These are phyloP conservation scores for Microctenopoma steveboyesi DNA, from an alignment of 2,797 vertebrate genomes.

Conservation along the genomic window DNA sequence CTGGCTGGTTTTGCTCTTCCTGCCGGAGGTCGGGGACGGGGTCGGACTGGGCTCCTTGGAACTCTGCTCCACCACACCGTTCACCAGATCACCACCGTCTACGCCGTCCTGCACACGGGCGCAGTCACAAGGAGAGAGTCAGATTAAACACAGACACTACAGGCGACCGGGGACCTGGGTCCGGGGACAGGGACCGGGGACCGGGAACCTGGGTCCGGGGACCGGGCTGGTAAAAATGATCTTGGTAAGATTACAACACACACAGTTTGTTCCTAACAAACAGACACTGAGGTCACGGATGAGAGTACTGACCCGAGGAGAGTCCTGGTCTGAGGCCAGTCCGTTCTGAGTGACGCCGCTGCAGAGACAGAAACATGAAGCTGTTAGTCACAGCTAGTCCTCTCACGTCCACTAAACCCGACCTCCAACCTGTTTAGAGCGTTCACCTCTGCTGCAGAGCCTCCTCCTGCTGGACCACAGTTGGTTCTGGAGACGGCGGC, in stretches of 20 bases:
- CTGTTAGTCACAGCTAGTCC: too few relatives aligned
- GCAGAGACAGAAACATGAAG: too few relatives aligned
- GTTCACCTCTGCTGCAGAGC: constrained; percentile 87
- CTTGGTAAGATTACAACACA: too few relatives aligned
- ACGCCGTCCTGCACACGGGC: constrained; percentile 73
- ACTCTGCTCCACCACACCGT: constrained; percentile 85
- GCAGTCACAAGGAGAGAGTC: not conserved
- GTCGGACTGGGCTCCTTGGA: constrained; percentile 87
- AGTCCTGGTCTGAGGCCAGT: constrained; percentile 92
- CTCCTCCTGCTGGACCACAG: too few relatives aligned
- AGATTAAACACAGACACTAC: not conserved
- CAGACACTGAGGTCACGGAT: too few relatives aligned
- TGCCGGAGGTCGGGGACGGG: constrained; percentile 87
- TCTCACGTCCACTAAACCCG: too few relatives aligned
- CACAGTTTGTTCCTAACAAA: too few relatives aligned
- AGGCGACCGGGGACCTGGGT: too few relatives aligned
- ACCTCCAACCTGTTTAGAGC: too few relatives aligned
- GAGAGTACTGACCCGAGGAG: constrained; percentile 86
- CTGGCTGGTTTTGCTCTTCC: constrained; percentile 88
- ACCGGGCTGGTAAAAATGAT: too few relatives aligned
- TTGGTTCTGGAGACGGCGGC: constrained; percentile 84
- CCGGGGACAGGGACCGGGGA: too few relatives aligned
- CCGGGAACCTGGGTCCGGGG: too few relatives aligned
- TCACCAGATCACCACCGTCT: constrained; percentile 86
- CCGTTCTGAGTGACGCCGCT: constrained; percentile 89